Conservation (phyloP, 2,113 vertebrate genomes). For the Crotalus helleri region DNA sequence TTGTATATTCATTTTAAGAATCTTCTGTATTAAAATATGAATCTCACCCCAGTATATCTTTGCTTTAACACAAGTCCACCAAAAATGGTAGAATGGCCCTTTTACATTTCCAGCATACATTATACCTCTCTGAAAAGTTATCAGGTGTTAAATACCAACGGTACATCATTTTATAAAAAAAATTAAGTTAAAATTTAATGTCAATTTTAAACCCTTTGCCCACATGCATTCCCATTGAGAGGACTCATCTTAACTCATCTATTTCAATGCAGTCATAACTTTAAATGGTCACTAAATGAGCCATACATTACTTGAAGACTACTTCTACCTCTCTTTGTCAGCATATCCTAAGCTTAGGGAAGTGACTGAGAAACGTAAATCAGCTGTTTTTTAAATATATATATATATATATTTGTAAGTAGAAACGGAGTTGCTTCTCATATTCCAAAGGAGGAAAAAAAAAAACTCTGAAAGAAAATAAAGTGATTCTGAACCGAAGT, state of each 20-base stretch:
- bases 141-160: background rate
- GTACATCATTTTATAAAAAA: background rate
- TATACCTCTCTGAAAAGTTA: background rate
- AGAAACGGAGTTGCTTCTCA: background rate
- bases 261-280: background rate
- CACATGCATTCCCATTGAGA: background rate
- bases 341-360: background rate
- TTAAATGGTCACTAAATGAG: background rate
- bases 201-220: background rate
- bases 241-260: background rate
- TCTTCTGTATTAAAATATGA: background rate
- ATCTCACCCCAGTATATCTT: background rate
- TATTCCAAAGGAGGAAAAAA: too few species aligned
- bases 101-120: background rate
- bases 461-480: background rate
- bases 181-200: background rate
- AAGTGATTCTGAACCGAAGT: background rate
- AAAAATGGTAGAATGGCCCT: background rate
- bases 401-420: background rate
- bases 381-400: background rate
- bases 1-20: background rate
- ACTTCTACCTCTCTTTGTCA: background rate
- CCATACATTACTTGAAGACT: background rate
- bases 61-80: background rate
- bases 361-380: background rate